phyloP scores from a whole-genome alignment of 2,113 vertebrate genomes.

The Petromus typicus region DNA sequence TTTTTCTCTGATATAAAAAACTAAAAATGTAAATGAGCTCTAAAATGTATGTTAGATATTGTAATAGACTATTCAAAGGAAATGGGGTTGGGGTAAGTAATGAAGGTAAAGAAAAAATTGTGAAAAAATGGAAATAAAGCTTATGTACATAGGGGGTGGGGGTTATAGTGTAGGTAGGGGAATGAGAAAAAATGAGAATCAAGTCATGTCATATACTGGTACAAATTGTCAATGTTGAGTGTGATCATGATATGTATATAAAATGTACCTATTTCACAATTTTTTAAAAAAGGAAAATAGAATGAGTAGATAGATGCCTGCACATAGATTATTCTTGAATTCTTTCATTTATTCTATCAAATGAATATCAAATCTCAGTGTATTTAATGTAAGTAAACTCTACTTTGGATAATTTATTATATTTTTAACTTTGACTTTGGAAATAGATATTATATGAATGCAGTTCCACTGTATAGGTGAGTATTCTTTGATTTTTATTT shows the following conservation, averaged over 20 bases:
- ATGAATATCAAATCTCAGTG: neutral
- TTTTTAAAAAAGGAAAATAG: neutral
- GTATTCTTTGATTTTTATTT: neutral
- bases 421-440: slow-evolving; percentile 39
- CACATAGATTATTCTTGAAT: neutral
- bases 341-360: slow-evolving; percentile 14
- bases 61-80: no score
- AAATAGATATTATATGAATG: neutral
- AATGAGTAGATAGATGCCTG: neutral
- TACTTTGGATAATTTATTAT: neutral
- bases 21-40: no score
- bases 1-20: no score
- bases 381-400: neutral
- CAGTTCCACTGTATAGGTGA: neutral
- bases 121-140: no score
- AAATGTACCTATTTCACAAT: no score
- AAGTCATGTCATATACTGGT: neutral
- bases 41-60: no score
- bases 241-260: no score
- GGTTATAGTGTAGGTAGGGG: no score
- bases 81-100: no score
- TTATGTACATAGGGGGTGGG: no score
- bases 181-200: neutral
- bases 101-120: no score
- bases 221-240: no score